Base-by-base conservation (phyloP, 2,888 invertebrate species). In the Tillus elongatus region DNA sequence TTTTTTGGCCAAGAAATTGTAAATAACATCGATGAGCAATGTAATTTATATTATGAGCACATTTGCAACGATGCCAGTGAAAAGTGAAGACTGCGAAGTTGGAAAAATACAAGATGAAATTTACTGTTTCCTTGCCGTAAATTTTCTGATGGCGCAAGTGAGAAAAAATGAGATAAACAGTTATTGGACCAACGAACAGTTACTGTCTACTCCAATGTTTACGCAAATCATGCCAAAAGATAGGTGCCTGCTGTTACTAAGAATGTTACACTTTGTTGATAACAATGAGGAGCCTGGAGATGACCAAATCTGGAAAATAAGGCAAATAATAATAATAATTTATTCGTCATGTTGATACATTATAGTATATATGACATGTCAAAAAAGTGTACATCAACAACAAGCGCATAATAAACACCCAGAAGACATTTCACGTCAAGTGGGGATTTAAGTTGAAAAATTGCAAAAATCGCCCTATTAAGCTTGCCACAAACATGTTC, bases 211-310 rank as follows among this genome's bases (percentile, higher is more conserved):
- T 15, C 37, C 41, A 31, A 33, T 43, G 37, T 46, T 44, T 42
- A 15, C 36, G 30, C 33, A 47, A 41, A 36, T 40, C 14, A 42
- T 42, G 37, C 28, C 41, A 14, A 40, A 46, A 31, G 41, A 51
- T 42, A 41, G 44, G 31, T 51, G 43, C 39, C 36, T 45, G 35
- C 33, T 28, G 29, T 29, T 44, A 33, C 27, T 50, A 14, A 14
- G 36, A n/a, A 42, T 40, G 30, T 33, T 52, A 30, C 46, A 51
- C 40, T 50, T 53, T 44, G 39, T 37, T 3, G 40, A 42, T 40
- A 39, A 47, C 39, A 33, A 43, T 32, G 13, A 34, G 10, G 16
- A 15, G 19, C 33, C 35, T n/a, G 30, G 36, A 19, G 28, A 24
- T n/a, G 46, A 47, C 29, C 34, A 35, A 34, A 29, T 51, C 13